Percentiles rank a stretch among this genome's conserved stretches.
Evolutionary conservation across 2,888 invertebrate genomes (phyloP).

Genomic region (Cylindroiulus punctatus): DNA sequence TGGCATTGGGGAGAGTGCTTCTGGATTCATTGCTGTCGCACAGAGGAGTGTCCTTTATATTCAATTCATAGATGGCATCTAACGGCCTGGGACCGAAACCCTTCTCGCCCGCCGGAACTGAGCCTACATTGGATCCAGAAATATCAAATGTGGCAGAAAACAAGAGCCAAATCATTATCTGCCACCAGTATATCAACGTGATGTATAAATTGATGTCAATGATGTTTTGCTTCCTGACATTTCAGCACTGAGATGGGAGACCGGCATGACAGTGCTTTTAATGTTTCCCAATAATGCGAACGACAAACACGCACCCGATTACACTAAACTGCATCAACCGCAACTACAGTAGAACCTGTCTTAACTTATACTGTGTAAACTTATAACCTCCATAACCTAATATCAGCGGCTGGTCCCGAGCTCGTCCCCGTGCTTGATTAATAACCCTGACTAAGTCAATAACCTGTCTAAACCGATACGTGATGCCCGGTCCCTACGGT

Average conservation of each 20-base stretch:
- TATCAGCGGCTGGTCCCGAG: too few species aligned
- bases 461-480: too few species aligned
- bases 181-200: background rate
- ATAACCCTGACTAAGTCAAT: too few species aligned
- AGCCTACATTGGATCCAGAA: background rate
- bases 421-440: too few species aligned
- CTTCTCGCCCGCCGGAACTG: constrained; percentile 3
- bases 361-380: too few species aligned
- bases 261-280: background rate
- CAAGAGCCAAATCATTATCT: background rate
- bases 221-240: constrained; percentile 26
- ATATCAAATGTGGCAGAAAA: constrained; percentile 39
- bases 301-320: too few species aligned
- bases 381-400: too few species aligned
- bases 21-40: background rate
- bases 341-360: too few species aligned
- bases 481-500: too few species aligned
- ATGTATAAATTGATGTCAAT: background rate
- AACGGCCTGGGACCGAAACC: constrained; percentile 8
- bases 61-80: constrained; percentile 24
- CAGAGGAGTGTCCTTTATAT: background rate
- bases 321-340: background rate
- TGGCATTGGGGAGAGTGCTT: background rate
- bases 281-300: background rate
- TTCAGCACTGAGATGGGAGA: background rate